Base-by-base conservation (phyloP, 2,888 invertebrate genomes). In the Chesias legatella region DNA sequence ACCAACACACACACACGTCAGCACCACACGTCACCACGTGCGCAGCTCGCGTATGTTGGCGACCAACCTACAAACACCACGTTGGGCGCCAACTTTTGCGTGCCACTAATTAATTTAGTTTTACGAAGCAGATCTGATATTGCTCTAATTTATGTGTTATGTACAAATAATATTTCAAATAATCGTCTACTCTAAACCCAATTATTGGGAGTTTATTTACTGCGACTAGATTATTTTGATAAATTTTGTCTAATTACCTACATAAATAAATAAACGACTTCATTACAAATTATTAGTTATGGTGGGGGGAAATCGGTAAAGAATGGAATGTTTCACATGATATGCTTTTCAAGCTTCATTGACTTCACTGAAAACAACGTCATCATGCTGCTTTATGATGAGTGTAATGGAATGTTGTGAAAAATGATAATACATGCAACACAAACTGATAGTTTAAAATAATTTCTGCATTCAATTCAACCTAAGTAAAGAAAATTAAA, bases 401-500 rank as follows among this genome's bases (percentile, higher is more conserved):
- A 45, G n/a, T n/a, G n/a, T 47, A 43, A 62, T 63, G 59, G 49
- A 67, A 2, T 17, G 5, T 17, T 5, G 13, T 71, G 64, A 58
- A 50, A 71, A 76, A 78, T 53, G 58, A 79, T 68, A 65, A 63
- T 63, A 77, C 83, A 82, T 83, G 83, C 83, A 83, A 83, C 71
- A 67, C 62, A 80, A 79, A 63, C 73, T 69, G 72, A 59, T 50
- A 65, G 55, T 56, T 72, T 65, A 64, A 73, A 74, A 73, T 65
- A 67, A 51, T 17, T 42, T 46, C 48, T 55, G 64, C 67, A 71
- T 73, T 67, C 64, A 72, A 74, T 74, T 75, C 69, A 73, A 73
- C 46, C 37, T 20, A 29, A 36, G 32, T 33, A 10, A 26, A 7
- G 5, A 24, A 7, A 4, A n/a, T n/a, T 24, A 20, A 36, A 20